Evolutionary conservation across 2,113 vertebrate species (phyloP), one percentile per base, ranked within the genome.

Genomic region (Excalfactoria chinensis): DNA sequence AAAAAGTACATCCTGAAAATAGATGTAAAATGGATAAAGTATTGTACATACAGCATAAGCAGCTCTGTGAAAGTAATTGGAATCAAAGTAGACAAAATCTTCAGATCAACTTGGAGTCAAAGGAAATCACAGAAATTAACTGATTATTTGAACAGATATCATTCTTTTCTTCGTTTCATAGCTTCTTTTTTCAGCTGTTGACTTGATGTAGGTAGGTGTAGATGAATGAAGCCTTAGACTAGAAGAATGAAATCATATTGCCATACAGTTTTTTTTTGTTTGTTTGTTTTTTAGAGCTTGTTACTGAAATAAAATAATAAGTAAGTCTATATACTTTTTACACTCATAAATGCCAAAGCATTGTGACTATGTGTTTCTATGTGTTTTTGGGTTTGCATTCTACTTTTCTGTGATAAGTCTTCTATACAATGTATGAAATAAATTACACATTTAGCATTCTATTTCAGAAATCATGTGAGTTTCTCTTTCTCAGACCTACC

Each of bases 391-490:
- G 34, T 25, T 37, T 62, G 26, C 34, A 13, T 22, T 66, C 40
- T 19, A 20, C 32, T 66, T 44, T 60, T 0, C 10, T 40, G 4
- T 53, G 16, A 59, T 4, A 67, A 46, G 6, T 21, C 63, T 79
- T 89, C 26, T 10, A 3, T 72, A 12, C 63, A 32, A 68, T 12
- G 8, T 5, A 20, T 9, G 34, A 14, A 16, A 62, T 23, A 20
- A 84, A 43, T 56, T 74, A 7, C 19, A 58, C 2, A 7, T 62
- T 66, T 74, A 28, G 4, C 4, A 53, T 90, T 78, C 22, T 78
- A 0, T 22, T 85, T 63, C 22, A 43, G 64, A 76, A 83, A 46
- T 0, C 3, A n/a, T 7, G 7, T 6, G 74, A 67, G 3, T 17
- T 25, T 6, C 2, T 82, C 30, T 90, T 58, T 51, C 17, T 75